A percentile compares a stretch with the other conserved stretches of the same genome.
Evolutionary conservation across 2,888 invertebrate species (phyloP).

Genomic region (Priocnemis perturbator): DNA sequence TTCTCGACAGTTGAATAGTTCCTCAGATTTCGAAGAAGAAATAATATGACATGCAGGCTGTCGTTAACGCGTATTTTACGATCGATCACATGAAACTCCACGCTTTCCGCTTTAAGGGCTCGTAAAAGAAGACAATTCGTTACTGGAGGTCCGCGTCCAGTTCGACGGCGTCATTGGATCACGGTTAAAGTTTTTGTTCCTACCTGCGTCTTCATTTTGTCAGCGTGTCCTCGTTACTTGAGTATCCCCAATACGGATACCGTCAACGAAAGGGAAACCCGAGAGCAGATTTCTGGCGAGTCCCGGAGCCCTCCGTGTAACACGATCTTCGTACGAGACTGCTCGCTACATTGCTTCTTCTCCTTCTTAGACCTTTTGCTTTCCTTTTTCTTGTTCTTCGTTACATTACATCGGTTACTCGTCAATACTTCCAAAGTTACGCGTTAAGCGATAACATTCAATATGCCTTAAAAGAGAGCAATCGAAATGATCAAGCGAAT

Average conservation of each 20-base stretch:
- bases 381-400: not conserved
- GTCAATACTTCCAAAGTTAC: too few relatives aligned
- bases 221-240: constrained; percentile 38
- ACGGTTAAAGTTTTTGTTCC: constrained; percentile 32
- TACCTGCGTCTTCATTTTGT: constrained; percentile 31
- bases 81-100: too few relatives aligned
- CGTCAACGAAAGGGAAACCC: constrained; percentile 48
- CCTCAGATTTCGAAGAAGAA: too few relatives aligned
- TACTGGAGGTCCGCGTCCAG: constrained; percentile 11
- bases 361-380: not conserved
- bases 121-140: constrained; percentile 22
- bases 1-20: too few relatives aligned
- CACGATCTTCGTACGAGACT: constrained; percentile 45
- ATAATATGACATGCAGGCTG: too few relatives aligned
- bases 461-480: too few relatives aligned
- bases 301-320: constrained; percentile 41
- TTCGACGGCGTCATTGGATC: constrained; percentile 43
- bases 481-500: too few relatives aligned
- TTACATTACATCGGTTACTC: too few relatives aligned
- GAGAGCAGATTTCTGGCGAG: constrained; percentile 51
- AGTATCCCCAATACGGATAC: constrained; percentile 30
- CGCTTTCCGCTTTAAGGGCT: not conserved
- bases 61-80: too few relatives aligned
- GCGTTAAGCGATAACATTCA: too few relatives aligned
- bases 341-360: not conserved